Evolutionary conservation across 2,113 vertebrate genomes (phyloP).

Genomic region (Anas platyrhynchos): DNA sequence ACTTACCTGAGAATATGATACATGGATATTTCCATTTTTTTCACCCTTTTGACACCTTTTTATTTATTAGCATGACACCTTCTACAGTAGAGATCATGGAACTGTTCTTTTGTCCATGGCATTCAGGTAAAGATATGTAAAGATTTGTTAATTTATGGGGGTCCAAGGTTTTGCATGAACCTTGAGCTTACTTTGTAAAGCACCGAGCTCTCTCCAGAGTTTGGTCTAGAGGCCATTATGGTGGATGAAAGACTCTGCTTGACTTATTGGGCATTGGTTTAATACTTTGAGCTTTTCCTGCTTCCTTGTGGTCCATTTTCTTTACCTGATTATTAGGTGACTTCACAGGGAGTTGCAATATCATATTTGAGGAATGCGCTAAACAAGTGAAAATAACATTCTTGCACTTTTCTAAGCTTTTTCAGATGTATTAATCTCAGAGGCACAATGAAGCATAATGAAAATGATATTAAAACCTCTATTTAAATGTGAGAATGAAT

Average conservation of each 20-base stretch:
- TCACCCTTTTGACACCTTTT: background rate
- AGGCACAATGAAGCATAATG: background rate
- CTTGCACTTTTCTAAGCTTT: background rate
- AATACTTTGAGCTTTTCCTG: background rate
- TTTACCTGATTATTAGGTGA: background rate
- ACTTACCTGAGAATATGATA: background rate
- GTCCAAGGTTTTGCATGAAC: background rate
- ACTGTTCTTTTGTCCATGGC: background rate
- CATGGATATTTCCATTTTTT: background rate
- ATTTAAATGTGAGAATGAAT: background rate
- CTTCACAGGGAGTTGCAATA: background rate
- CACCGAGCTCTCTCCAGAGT: background rate
- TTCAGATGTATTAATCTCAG: background rate
- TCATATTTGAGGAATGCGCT: background rate
- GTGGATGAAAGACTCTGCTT: background rate
- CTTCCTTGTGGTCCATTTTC: background rate
- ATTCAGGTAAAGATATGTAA: background rate
- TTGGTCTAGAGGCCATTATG: background rate
- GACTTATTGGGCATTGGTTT: background rate
- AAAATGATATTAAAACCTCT: background rate
- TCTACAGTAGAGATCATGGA: background rate
- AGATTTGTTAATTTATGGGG: background rate
- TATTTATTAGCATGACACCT: background rate
- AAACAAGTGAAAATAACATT: background rate
- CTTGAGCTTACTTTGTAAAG: background rate